Evolutionary conservation across 2,888 invertebrate genomes (phyloP), one percentile per base, ranked within the genome.

Genomic region (Drosophila atroscutellata): DNA sequence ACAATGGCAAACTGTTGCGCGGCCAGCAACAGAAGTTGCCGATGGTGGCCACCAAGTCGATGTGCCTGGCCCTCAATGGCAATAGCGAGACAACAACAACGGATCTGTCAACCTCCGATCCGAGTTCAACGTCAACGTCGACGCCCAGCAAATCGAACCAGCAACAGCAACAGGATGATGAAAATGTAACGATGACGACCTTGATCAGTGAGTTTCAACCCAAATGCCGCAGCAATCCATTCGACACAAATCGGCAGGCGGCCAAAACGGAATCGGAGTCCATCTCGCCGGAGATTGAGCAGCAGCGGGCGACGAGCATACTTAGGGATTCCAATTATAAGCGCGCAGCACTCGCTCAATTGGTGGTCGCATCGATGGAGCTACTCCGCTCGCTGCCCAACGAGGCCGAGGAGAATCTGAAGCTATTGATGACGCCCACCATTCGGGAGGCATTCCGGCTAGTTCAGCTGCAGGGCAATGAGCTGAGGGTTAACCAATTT

Each of bases 321-420:
- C 95, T 96, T 77, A 98, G 97, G 94, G 98, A 98, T 92, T 96
- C 96, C 61, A 98, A 98, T 90, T 97, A 97, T 24, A 97, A 96
- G 90, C 94, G 97, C 72, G 95, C 95, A 64, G 97, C 98, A 26
- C 95, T 97, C 94, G 96, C 97, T 34, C 97, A 98, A 92, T 95
- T 97, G 83, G 94, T 98, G 82, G 96, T 96, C 91, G 97, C 97
- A 28, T 96, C 97, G 77, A 95, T 98, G 91, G 97, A 98, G 91
- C 94, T 98, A 81, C 94, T 95, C 15, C 93, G 95, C 30, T 94
- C 95, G 8, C 94, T 96, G 86, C 94, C 96, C 49, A 93, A 94
- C 52, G 95, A 95, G 72, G 93, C 95, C 54, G 95, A 95, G 87
- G 94, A 94, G 80, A 93, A 93, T 81, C 76, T 93, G 1, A 91